Evolutionary conservation across 35 echinoderm and acorn worm species (phyloP).

Genomic region (Apostichopus japonicus): DNA sequence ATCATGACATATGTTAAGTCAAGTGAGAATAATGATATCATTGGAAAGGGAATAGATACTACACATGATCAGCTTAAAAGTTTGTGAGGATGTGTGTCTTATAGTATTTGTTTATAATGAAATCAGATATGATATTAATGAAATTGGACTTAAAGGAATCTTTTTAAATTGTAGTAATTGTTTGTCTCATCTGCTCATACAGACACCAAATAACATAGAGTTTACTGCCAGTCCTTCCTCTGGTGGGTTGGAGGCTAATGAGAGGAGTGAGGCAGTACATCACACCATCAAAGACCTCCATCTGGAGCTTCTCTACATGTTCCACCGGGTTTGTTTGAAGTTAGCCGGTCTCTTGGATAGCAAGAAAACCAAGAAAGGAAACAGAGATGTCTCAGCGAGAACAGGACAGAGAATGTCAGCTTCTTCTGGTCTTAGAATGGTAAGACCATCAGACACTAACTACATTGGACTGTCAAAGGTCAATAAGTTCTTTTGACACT

Average conservation of each 20-base stretch:
- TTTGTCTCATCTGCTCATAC: too few species aligned
- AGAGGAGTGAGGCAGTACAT: constrained; percentile 76
- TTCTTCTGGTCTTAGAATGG: constrained; percentile 30
- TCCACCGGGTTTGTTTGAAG: constrained; percentile 94
- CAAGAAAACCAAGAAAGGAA: constrained; percentile 46
- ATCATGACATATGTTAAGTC: too few species aligned
- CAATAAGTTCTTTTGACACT: too few species aligned
- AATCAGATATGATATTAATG: too few species aligned
- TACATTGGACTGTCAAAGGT: too few species aligned
- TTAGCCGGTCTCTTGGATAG: constrained; percentile 56
- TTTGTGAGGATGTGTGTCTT: too few species aligned
- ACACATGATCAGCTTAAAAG: too few species aligned
- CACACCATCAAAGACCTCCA: constrained; percentile 96
- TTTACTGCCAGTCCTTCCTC: not conserved
- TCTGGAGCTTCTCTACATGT: constrained; percentile 96
- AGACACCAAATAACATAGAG: not conserved
- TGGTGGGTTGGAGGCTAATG: not conserved
- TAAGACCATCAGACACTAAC: not conserved
- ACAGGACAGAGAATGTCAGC: constrained; percentile 55
- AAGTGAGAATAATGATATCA: too few species aligned
- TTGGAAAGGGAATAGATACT: too few species aligned
- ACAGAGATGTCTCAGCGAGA: constrained; percentile 30
- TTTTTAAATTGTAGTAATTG: too few species aligned
- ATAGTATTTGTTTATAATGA: too few species aligned
- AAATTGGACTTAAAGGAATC: too few species aligned